These are phyloP conservation scores for Seriola quinqueradiata DNA, from an alignment of 2,113 vertebrate species.

Conservation along the genomic window DNA sequence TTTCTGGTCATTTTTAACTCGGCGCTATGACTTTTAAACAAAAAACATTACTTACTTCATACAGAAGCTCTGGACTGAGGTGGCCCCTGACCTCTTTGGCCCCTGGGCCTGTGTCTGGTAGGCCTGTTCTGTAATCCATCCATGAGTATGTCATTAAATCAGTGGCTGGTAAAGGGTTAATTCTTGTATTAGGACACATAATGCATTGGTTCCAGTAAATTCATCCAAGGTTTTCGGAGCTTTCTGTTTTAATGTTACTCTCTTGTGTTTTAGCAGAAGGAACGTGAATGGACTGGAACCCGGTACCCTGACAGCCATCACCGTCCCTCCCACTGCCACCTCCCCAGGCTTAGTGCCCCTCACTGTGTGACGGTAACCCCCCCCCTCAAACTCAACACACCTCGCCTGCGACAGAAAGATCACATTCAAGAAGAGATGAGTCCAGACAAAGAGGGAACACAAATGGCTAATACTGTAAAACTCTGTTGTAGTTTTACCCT, in stretches of 20 bases:
- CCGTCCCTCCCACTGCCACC: slow-evolving; percentile 86
- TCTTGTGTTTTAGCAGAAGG: slow-evolving; percentile 77
- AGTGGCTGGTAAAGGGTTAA: not conserved
- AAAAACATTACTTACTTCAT: no score
- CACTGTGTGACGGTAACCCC: slow-evolving; percentile 84
- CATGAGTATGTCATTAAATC: not conserved
- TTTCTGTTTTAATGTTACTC: not conserved
- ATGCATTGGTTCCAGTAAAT: not conserved
- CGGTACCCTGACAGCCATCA: slow-evolving; percentile 83
- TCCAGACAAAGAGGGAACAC: slow-evolving; percentile 14
- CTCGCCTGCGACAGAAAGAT: not conserved
- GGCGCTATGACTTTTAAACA: not conserved
- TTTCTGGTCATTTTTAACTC: not conserved
- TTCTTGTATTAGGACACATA: not conserved
- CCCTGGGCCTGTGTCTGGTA: not conserved
- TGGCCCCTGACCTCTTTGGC: no score
- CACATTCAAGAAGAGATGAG: not conserved
- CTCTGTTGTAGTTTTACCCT: slow-evolving; percentile 19
- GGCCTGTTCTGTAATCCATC: not conserved
- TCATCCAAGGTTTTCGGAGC: no score
- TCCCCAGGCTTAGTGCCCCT: slow-evolving; percentile 90
- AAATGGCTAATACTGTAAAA: slow-evolving; percentile 42
- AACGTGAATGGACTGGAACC: slow-evolving; percentile 90
- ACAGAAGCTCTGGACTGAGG: no score
- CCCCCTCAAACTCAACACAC: not conserved